A percentile compares a stretch with the other conserved stretches of the same genome.
These are phyloP conservation scores for Neolamprologus fasciatus DNA, from an alignment of 2,113 vertebrate species.

Conservation along the genomic window DNA sequence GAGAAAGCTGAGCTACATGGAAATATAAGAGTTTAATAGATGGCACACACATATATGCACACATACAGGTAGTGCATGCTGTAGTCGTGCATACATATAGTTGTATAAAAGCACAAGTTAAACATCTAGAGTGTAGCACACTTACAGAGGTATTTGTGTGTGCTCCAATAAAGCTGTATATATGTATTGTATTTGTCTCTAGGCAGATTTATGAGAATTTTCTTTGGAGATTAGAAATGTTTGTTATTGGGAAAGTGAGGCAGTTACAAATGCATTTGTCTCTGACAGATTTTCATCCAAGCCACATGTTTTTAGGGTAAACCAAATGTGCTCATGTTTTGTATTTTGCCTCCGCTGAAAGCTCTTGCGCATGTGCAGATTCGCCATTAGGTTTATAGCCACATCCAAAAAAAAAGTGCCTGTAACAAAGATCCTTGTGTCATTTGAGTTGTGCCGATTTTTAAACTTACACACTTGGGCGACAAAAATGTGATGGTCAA, in stretches of 20 bases:
- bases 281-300: background rate
- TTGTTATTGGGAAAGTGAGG: background rate
- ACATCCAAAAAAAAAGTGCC: background rate
- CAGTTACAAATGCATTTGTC: background rate
- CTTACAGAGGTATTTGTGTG: background rate
- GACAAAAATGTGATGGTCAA: background rate
- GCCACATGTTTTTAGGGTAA: background rate
- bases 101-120: background rate
- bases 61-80: background rate
- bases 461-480: background rate
- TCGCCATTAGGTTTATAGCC: background rate
- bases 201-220: background rate
- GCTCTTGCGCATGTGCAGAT: background rate
- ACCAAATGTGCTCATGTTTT: background rate
- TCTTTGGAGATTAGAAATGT: background rate
- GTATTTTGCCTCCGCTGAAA: background rate
- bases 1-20: background rate
- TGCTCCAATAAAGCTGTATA: background rate
- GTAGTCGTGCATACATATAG: background rate
- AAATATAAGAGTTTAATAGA: background rate
- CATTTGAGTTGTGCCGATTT: background rate
- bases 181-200: background rate
- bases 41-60: background rate
- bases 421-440: background rate
- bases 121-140: background rate